Evolutionary conservation across 2,888 invertebrate genomes (phyloP), one percentile per base, ranked within the genome.

Genomic region (Eumacrocentrus americanus): DNA sequence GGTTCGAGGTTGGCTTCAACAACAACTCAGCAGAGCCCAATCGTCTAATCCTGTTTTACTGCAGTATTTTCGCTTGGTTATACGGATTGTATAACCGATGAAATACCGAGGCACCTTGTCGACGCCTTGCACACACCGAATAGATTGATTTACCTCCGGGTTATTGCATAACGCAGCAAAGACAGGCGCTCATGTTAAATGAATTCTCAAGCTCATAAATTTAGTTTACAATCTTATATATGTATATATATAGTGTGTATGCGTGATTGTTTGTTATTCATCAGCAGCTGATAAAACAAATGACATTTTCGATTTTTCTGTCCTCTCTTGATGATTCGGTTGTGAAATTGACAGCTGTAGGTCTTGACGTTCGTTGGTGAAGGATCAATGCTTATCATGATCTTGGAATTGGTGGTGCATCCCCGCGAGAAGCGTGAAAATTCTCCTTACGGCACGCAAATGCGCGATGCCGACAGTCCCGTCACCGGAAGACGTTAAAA

Each of bases 31-130:
- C n/a, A n/a, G 23, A 16, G 23, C 18, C n/a, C n/a, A 12, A 53
- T 55, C 58, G 56, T 40, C 44, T 57, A 65, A 66, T 66, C 62
- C 61, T 61, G 50, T 63, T 62, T n/a, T 64, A 50, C 48, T n/a
- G n/a, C 35, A 42, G 50, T 60, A 62, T 66, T 66, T 59, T 62
- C 35, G 37, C 5, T 23, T 25, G 25, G 46, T 23, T 22, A 22
- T 20, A 46, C 46, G 42, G 40, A 35, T 42, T 53, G 40, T 53
- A 53, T 53, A 53, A 53, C 51, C 65, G 48, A 61, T 40, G n/a
- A 44, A 48, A 47, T 48, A 22, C 6, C 25, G 12, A 23, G 11
- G 7, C n/a, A n/a, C n/a, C 12, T 29, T 4, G 4, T 29, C 29
- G 9, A 29, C 29, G 29, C 29, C 29, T 29, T 29, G 29, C 9